Percentiles rank a stretch among this genome's conserved stretches.
Conservation (phyloP, 2,113 vertebrate species). For the Rhegmatorhina hoffmannsi region DNA sequence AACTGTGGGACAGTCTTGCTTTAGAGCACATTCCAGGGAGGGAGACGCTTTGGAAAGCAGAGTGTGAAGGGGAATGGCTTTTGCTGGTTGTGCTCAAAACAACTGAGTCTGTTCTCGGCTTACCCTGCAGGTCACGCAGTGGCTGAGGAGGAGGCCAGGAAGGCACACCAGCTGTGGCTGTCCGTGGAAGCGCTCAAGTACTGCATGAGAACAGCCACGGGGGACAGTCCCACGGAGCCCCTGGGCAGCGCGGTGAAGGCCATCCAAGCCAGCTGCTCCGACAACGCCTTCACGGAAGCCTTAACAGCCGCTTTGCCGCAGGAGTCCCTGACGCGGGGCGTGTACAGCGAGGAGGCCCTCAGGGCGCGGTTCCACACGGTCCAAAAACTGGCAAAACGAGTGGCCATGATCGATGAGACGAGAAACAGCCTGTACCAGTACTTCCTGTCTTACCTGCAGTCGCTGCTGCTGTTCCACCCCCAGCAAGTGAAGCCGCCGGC, state of each 20-base stretch:
- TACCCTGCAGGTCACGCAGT: conserved; percentile 82
- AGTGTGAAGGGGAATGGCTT: not conserved
- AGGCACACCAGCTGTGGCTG: conserved; percentile 95
- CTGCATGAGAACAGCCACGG: conserved; percentile 79
- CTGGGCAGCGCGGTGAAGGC: conserved; percentile 81
- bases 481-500: conserved; percentile 83
- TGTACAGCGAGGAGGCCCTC: conserved; percentile 93
- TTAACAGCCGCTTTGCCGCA: conserved; percentile 84
- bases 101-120: not conserved
- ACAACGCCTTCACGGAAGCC: conserved; percentile 85
- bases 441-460: conserved; percentile 94
- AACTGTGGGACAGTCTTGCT: not conserved
- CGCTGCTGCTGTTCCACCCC: conserved; percentile 85
- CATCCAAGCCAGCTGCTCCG: conserved; percentile 78
- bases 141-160: conserved; percentile 90
- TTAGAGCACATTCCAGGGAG: rapidly evolving
- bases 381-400: conserved; percentile 84
- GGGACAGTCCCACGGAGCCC: conserved; percentile 80
- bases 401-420: conserved; percentile 92
- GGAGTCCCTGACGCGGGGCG: conserved; percentile 85
- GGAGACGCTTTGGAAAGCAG: not conserved
- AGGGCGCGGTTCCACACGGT: conserved; percentile 85
- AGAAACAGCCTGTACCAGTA: conserved; percentile 96
- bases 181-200: conserved; percentile 90
- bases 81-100: not conserved